Evolutionary conservation across 1,140 invertebrate genomes (phyloP), one percentile per base, ranked within the genome.

Genomic region (Brachionus manjavacas): DNA sequence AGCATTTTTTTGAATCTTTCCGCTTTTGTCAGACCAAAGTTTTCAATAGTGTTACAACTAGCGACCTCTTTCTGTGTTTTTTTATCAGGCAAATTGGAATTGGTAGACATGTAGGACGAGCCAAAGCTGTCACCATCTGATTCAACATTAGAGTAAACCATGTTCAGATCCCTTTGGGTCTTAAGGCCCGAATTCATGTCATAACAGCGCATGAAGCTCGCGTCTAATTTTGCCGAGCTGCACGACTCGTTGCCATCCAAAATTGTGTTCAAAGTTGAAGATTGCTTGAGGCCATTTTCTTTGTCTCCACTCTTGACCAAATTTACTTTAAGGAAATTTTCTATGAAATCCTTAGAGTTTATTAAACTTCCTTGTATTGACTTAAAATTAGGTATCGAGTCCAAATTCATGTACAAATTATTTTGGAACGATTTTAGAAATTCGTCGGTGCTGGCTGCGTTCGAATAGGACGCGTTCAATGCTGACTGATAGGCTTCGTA

Each of bases 131-230:
- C 72, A 12, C 72, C 43, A 49, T 46, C 72, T 28, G 52, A 64
- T 25, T 81, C 79, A 9, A 66, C 79, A 41, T 81, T 31, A 11
- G 79, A 81, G 43, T 81, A 81, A 46, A 81, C 31, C 79, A 68
- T 81, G 23, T 81, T 81, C 52, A 55, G 79, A 12, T 81, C 52
- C 3, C 20, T 25, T 12, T 35, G 46, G 39, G n/a, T 31, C 43
- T 80, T 80, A 11, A 4, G 4, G 9, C 20, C 12, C 11, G 23
- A 16, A 31, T 60, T 80, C 4, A 25, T 41, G 6, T 80, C 41
- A 39, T 80, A 80, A n/a, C 76, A 80, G 2, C 76, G n/a, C 46
- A 60, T 81, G 23, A 81, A 81, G 35, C 79, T 81, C 11, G 60
- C 52, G 12, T 81, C 79, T 4, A 81, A 25, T 43, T 43, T 31